phyloP scores from a whole-genome alignment of 2,797 vertebrate species.

The Mus spretus region DNA sequence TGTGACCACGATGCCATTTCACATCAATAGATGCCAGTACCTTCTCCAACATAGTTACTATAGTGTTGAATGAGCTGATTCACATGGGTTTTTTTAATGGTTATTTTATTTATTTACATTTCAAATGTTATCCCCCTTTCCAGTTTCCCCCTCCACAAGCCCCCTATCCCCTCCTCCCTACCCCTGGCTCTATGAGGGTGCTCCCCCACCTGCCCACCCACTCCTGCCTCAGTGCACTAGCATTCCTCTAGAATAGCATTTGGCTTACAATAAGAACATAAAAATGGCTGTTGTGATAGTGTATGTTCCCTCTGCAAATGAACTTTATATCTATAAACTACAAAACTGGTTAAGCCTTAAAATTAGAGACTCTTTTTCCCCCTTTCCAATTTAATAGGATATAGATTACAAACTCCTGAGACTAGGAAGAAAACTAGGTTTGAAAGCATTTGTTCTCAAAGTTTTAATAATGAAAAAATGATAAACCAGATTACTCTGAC shows the following conservation, averaged over 20 bases:
- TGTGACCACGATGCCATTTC: neutral
- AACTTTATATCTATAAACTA: neutral
- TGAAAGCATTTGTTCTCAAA: slow-evolving; percentile 66
- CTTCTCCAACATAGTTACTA: slow-evolving; percentile 28
- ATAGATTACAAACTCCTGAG: neutral
- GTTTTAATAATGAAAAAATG: slow-evolving; percentile 66
- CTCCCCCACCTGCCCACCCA: too few species aligned
- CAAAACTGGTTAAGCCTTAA: slow-evolving; percentile 4
- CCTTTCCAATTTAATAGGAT: slow-evolving; percentile 36
- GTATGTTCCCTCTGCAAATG: neutral
- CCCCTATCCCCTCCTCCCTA: too few species aligned
- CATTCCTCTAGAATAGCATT: neutral
- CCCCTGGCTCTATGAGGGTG: too few species aligned
- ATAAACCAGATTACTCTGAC: slow-evolving; percentile 61
- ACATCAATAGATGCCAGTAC: neutral
- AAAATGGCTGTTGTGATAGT: neutral
- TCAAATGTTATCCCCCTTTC: too few species aligned
- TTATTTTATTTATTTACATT: too few species aligned
- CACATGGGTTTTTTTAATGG: neutral
- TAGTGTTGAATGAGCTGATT: neutral
- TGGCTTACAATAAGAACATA: slow-evolving; percentile 25
- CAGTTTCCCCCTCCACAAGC: too few species aligned
- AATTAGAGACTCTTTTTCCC: slow-evolving; percentile 47
- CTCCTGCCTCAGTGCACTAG: too few species aligned
- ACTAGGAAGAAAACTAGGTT: slow-evolving; percentile 43